phyloP scores from a whole-genome alignment of 2,888 invertebrate species.

The Caenorhabditis sp. region DNA sequence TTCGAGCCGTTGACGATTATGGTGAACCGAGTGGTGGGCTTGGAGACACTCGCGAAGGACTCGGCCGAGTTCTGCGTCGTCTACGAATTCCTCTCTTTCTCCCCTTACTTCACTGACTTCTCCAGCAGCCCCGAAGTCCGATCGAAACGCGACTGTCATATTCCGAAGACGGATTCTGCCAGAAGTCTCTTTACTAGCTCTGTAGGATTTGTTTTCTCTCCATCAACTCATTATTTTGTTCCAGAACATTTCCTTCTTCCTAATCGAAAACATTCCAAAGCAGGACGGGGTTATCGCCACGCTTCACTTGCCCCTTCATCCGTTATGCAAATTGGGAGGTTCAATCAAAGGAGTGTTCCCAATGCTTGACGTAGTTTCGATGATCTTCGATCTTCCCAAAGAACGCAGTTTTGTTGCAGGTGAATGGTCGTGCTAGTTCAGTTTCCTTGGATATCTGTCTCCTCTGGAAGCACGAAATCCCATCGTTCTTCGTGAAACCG shows the following conservation, averaged over 20 bases:
- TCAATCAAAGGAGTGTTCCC: conserved; percentile 69
- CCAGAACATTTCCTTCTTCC: conserved; percentile 67
- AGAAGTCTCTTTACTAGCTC: conserved; percentile 15
- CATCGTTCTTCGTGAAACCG: conserved; percentile 34
- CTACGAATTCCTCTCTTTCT: conserved; percentile 66
- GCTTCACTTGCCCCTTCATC: conserved; percentile 63
- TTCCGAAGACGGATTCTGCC: conserved; percentile 47
- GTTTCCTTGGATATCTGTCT: conserved; percentile 44
- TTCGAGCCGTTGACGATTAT: conserved; percentile 47
- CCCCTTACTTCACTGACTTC: conserved; percentile 66
- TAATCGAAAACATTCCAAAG: conserved; percentile 57
- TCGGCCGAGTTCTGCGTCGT: conserved; percentile 55
- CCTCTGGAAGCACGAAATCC: conserved; percentile 51
- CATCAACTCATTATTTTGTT: no score
- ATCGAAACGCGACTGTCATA: conserved; percentile 36
- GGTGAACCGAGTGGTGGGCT: conserved; percentile 40
- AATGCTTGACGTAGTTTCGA: conserved; percentile 46
- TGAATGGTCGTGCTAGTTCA: conserved; percentile 1
- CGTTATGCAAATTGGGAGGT: conserved; percentile 65
- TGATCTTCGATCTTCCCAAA: no score
- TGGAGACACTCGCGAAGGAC: conserved; percentile 27
- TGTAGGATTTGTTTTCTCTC: conserved; percentile 5
- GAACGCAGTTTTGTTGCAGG: not conserved
- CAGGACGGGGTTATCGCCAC: conserved; percentile 59
- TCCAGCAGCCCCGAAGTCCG: conserved; percentile 34